These are phyloP conservation scores for sheep (Ovis aries) DNA, from an alignment of 2,113 vertebrate genomes.

Conservation along the genomic window ARS-UI_Ramb_v3.0 NC_056056.1:170578501-170579000, in stretches of 20 bases:
- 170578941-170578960: too few relatives aligned
- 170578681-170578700: neutral
- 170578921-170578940: too few relatives aligned
- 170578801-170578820: too few relatives aligned
- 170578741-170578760: neutral
- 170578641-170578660: neutral
- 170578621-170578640: neutral
- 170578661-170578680: neutral
- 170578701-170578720: neutral
- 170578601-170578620: neutral
- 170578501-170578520: neutral
- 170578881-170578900: too few relatives aligned
- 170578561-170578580: neutral
- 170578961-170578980: too few relatives aligned
- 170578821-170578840: too few relatives aligned
- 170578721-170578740: neutral
- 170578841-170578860: too few relatives aligned
- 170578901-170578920: too few relatives aligned
- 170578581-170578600: neutral
- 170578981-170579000: neutral
- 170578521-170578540: constrained; percentile 1
- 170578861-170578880: too few relatives aligned
- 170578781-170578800: accelerated
- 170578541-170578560: neutral
- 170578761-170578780: neutral